phyloP scores from a whole-genome alignment of 2,888 invertebrate genomes.

The Aspidapion aeneum region DNA sequence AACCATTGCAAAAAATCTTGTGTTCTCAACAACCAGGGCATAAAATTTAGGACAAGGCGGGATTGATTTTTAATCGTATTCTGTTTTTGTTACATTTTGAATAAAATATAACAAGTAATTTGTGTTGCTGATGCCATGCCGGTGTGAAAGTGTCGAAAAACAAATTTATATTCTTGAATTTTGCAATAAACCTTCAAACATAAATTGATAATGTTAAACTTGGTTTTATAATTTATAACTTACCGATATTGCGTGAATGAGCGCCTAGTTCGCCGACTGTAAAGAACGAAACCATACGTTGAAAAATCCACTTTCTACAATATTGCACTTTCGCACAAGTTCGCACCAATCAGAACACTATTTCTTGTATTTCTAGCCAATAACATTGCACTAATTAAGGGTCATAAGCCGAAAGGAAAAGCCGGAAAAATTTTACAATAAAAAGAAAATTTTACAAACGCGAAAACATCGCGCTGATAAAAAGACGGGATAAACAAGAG shows the following conservation, averaged over 20 bases:
- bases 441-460: background rate
- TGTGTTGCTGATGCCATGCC: too few relatives aligned
- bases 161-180: background rate
- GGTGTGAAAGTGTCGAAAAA: background rate
- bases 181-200: background rate
- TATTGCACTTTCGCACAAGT: conserved; percentile 2
- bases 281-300: too few relatives aligned
- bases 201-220: background rate
- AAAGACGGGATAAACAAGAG: background rate
- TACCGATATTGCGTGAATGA: background rate
- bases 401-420: background rate
- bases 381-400: background rate
- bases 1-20: background rate
- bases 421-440: background rate
- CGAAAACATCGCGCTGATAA: background rate
- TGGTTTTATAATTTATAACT: background rate
- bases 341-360: background rate
- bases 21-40: background rate
- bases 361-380: background rate
- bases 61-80: background rate
- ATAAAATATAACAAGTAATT: too few relatives aligned
- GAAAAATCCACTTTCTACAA: conserved; percentile 4
- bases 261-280: background rate
- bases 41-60: background rate
- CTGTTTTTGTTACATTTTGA: too few relatives aligned